Percentiles rank a stretch among this genome's conserved stretches.
Conservation (phyloP, 2,797 vertebrate genomes). For the Pseudocheirus occidentalis region DNA sequence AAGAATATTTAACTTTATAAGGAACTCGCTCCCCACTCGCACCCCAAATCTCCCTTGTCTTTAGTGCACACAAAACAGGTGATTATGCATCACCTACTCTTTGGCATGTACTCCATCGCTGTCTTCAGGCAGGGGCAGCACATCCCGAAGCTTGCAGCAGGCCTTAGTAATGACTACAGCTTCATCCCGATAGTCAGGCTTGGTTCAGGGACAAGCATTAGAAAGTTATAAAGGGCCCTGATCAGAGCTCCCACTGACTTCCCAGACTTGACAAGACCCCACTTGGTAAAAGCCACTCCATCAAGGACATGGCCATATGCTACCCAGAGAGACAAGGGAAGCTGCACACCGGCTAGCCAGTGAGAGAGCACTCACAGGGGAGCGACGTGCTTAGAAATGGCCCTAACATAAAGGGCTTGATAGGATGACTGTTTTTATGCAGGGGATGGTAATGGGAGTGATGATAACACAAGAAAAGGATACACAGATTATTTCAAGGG, state of each 20-base stretch:
- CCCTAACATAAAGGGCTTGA: slow-evolving; percentile 5
- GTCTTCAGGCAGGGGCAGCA: neutral
- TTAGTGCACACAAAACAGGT: neutral
- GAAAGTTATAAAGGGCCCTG: neutral
- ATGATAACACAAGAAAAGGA: slow-evolving; percentile 56
- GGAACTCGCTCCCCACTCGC: neutral
- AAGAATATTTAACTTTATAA: neutral
- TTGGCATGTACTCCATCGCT: neutral
- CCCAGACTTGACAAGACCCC: neutral
- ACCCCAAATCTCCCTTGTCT: neutral
- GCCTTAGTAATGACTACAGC: neutral
- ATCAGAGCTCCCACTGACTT: neutral
- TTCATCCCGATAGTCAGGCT: neutral
- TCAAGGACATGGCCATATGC: neutral
- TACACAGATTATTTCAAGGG: slow-evolving; percentile 32
- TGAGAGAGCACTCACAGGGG: neutral
- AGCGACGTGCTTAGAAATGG: slow-evolving; percentile 36
- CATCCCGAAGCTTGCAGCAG: neutral
- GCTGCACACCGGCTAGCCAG: slow-evolving; percentile 1
- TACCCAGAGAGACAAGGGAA: slow-evolving; percentile 7
- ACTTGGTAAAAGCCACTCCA: neutral
- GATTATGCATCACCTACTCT: neutral
- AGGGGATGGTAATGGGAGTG: neutral
- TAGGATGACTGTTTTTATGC: slow-evolving; percentile 19
- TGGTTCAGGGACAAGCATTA: neutral